Conservation (phyloP, 1,140 invertebrate genomes). For the Reticulitermes speratus region DNA sequence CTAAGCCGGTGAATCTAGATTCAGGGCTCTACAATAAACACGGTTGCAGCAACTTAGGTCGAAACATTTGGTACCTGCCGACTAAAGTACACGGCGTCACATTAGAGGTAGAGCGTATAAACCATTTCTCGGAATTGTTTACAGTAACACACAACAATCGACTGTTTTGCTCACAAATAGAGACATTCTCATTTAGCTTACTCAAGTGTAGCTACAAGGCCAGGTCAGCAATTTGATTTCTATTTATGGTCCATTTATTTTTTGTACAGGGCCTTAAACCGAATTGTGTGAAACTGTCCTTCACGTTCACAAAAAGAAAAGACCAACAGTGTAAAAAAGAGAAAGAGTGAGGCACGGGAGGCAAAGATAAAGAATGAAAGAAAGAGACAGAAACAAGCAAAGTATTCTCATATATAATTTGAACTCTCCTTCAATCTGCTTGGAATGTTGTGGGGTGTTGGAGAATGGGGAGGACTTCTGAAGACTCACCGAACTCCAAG, state of each 20-base stretch:
- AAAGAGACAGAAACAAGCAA: not conserved
- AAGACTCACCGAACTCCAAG: not conserved
- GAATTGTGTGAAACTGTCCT: not conserved
- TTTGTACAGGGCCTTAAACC: not conserved
- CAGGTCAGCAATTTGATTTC: not conserved
- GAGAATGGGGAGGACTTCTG: not conserved
- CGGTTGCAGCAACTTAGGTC: too few relatives aligned
- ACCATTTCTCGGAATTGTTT: too few relatives aligned
- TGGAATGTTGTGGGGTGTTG: constrained; percentile 7
- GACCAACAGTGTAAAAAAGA: not conserved
- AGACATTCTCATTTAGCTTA: too few relatives aligned
- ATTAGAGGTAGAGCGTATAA: too few relatives aligned
- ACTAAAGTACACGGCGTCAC: too few relatives aligned
- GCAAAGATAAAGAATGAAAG: not conserved
- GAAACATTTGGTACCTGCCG: too few relatives aligned
- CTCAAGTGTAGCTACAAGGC: not conserved
- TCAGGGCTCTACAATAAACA: too few relatives aligned
- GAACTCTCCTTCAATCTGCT: not conserved
- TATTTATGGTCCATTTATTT: not conserved
- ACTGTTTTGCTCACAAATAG: too few relatives aligned
- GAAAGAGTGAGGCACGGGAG: not conserved
- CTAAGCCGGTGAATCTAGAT: too few relatives aligned
- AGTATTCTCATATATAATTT: not conserved
- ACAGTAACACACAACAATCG: too few relatives aligned
- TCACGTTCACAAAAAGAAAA: not conserved